Conservation (phyloP, 2,888 invertebrate species). For the Polyommatus icarus region DNA sequence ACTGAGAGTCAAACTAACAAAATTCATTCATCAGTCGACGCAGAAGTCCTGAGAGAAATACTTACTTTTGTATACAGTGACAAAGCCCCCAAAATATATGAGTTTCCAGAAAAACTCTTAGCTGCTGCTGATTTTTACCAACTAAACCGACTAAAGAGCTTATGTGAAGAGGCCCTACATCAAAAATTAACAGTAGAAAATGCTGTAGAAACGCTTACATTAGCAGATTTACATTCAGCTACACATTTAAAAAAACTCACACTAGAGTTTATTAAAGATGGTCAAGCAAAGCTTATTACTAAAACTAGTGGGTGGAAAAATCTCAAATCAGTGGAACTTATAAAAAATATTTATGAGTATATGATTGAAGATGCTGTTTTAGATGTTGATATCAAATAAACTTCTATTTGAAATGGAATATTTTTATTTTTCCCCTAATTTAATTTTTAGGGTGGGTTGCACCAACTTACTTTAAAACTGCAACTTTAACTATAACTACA, state of each 20-base stretch:
- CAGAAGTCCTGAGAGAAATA: constrained; percentile 65
- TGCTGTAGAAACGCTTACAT: constrained; percentile 68
- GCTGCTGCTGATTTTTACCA: constrained; percentile 74
- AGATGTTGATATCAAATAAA: constrained; percentile 53
- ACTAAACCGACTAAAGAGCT: constrained; percentile 62
- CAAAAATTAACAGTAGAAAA: constrained; percentile 70
- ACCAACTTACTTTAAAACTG: too few species aligned
- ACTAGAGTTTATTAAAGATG: constrained; percentile 72
- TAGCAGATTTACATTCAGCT: constrained; percentile 71
- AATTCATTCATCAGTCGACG: constrained; percentile 65
- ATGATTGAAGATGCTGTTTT: constrained; percentile 63
- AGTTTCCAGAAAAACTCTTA: constrained; percentile 67
- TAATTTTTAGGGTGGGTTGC: too few species aligned
- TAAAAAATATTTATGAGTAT: constrained; percentile 70
- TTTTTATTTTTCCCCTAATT: too few species aligned
- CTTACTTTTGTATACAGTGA: constrained; percentile 70
- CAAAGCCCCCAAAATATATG: constrained; percentile 67
- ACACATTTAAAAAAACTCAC: constrained; percentile 60
- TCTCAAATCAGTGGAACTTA: constrained; percentile 66
- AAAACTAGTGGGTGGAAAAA: constrained; percentile 70
- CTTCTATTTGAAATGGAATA: background rate
- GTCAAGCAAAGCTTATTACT: constrained; percentile 67
- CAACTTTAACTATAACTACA: too few species aligned
- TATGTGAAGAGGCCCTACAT: constrained; percentile 70
- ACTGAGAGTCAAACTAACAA: constrained; percentile 65